These are phyloP conservation scores for Mycteria americana DNA, from an alignment of 2,797 vertebrate species.

Conservation along the genomic window DNA sequence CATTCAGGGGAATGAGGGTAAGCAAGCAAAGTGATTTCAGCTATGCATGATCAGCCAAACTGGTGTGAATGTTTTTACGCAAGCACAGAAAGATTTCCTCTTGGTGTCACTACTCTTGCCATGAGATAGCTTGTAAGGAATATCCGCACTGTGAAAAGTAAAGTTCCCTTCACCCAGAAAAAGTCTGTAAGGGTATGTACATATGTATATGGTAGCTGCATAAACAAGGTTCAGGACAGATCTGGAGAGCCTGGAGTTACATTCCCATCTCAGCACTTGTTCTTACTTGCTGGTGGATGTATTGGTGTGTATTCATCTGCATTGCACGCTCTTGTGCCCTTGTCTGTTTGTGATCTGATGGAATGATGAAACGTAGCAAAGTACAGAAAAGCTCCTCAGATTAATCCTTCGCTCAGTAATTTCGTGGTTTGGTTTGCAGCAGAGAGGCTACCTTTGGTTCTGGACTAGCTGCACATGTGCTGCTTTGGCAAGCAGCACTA, in stretches of 20 bases:
- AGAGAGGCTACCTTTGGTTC: neutral
- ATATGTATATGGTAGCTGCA: neutral
- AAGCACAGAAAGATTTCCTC: conserved; percentile 13
- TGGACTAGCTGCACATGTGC: neutral
- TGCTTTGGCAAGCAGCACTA: neutral
- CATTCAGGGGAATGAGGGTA: neutral
- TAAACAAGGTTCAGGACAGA: neutral
- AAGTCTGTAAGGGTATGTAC: neutral
- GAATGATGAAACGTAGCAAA: neutral
- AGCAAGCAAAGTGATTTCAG: conserved; percentile 24
- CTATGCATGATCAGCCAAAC: neutral
- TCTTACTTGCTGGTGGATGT: neutral
- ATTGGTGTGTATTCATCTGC: neutral
- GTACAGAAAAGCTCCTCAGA: neutral
- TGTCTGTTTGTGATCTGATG: neutral
- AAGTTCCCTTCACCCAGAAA: conserved; percentile 15
- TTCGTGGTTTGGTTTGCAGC: neutral
- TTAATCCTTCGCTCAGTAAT: neutral
- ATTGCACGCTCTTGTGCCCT: neutral
- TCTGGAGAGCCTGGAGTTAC: neutral
- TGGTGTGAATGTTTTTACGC: neutral
- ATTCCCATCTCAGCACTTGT: neutral
- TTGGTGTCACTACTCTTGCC: neutral
- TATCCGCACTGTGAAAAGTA: neutral
- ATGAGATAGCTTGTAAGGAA: neutral